Percentiles rank a stretch among this genome's conserved stretches.
Conservation (phyloP, 2,113 vertebrate species). For the Smithornis capensis region DNA sequence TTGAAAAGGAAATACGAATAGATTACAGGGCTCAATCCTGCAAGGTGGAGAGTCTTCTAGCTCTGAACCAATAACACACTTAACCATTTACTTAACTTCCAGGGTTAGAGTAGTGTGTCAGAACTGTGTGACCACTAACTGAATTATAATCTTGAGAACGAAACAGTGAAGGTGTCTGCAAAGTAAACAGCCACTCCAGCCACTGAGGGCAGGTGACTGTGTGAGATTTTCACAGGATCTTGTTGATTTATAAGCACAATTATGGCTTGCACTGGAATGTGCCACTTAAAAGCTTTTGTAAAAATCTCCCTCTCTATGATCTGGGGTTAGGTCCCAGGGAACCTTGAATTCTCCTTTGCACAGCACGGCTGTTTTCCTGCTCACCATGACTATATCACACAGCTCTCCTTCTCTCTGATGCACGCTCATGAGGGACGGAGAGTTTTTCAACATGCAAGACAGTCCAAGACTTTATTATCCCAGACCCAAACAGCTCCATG, state of each 20-base stretch:
- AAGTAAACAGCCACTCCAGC: conserved; percentile 8
- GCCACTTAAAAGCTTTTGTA: neutral
- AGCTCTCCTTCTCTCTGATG: neutral
- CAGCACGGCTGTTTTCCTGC: neutral
- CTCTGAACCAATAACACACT: neutral
- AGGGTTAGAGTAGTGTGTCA: neutral
- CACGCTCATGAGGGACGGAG: neutral
- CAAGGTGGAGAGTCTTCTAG: conserved; percentile 3
- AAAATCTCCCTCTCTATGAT: neutral
- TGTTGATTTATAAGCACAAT: neutral
- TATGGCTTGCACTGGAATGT: neutral
- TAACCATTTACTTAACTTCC: conserved; percentile 15
- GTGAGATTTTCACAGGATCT: neutral
- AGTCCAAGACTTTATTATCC: neutral
- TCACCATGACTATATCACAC: neutral
- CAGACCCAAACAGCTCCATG: neutral
- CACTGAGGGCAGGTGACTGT: neutral
- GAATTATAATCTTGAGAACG: neutral
- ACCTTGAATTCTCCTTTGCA: neutral
- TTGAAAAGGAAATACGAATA: conserved; percentile 16
- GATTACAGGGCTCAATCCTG: neutral
- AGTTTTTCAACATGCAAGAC: neutral
- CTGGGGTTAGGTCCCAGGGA: neutral
- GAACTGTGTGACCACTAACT: neutral
- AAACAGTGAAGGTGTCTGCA: neutral